Base-by-base conservation (phyloP, 1,140 invertebrate genomes). In the Macrotrachela quadricornifera region DNA sequence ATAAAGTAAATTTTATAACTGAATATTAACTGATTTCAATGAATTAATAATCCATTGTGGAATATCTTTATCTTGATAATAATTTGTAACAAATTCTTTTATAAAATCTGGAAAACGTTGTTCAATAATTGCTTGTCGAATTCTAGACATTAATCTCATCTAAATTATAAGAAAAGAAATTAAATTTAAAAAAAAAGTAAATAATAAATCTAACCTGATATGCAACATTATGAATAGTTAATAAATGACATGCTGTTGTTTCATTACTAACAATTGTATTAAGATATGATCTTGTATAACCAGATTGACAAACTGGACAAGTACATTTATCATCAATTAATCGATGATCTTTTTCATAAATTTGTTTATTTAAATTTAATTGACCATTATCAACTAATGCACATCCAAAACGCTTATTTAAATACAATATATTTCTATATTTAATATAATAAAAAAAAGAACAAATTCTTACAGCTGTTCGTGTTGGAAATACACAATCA, bases 401-500 rank as follows among this genome's bases (percentile, higher is more conserved):
- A 73, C 80, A 85, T 4, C 91, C 90, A 76, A 97, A 96, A 65
- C 91, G 78, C 83, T 90, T n/a, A n/a, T n/a, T 69, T 57, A 10
- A 12, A 57, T 13, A 21, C 21, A n/a, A n/a, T n/a, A n/a, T n/a
- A n/a, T n/a, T n/a, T n/a, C n/a, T n/a, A n/a, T n/a, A n/a, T n/a
- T n/a, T n/a, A n/a, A n/a, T n/a, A n/a, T n/a, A n/a, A n/a, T n/a
- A n/a, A n/a, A n/a, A n/a, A n/a, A n/a, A n/a, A 30, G 15, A 16
- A 51, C 21, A 12, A 15, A 43, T n/a, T 77, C 79, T 79, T 77
- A 87, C 83, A 36, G 87, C 88, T 53, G 88, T 95, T 63, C 88
- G 77, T 38, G 87, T 92, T 21, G 88, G 88, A 70, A 83, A 96
- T n/a, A 97, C 92, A 74, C 92, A 97, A 65, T 99, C 92, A 73